These are phyloP conservation scores for Anoura caudifer DNA, from an alignment of 2,113 vertebrate genomes.

Conservation along the genomic window DNA sequence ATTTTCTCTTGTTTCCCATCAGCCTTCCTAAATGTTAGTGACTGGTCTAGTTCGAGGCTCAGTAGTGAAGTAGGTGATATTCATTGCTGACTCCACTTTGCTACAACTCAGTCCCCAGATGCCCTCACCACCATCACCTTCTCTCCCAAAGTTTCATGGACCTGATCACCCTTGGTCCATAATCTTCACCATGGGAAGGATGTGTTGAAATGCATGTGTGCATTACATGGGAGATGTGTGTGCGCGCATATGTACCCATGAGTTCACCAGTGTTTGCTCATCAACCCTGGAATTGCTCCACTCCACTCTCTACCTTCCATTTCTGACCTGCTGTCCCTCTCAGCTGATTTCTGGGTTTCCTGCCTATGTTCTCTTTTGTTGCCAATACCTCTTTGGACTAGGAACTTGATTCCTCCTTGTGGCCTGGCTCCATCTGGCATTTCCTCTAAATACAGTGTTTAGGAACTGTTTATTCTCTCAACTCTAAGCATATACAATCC, in stretches of 20 bases:
- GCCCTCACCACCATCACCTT: not conserved
- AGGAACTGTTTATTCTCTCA: not conserved
- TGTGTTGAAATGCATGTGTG: not conserved
- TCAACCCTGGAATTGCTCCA: not conserved
- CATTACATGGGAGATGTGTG: not conserved
- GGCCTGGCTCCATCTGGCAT: not conserved
- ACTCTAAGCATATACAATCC: not conserved
- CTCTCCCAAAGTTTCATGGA: not conserved
- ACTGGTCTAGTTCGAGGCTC: not conserved
- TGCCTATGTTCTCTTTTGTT: not conserved
- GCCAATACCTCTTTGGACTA: not conserved
- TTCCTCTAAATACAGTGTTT: not conserved
- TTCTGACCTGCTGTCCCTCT: not conserved
- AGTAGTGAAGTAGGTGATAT: not conserved
- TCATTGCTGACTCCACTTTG: not conserved
- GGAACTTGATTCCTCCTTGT: not conserved
- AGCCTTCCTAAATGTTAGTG: not conserved
- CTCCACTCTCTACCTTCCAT: not conserved
- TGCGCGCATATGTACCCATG: not conserved
- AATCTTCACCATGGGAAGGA: not conserved
- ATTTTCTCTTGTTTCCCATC: not conserved
- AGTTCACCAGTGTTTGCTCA: not conserved
- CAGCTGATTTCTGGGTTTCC: not conserved
- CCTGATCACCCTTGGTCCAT: not conserved
- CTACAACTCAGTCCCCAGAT: not conserved